Evolutionary conservation across 2,888 invertebrate genomes (phyloP), one percentile per base, ranked within the genome.

Genomic region (Agapostemon virescens): DNA sequence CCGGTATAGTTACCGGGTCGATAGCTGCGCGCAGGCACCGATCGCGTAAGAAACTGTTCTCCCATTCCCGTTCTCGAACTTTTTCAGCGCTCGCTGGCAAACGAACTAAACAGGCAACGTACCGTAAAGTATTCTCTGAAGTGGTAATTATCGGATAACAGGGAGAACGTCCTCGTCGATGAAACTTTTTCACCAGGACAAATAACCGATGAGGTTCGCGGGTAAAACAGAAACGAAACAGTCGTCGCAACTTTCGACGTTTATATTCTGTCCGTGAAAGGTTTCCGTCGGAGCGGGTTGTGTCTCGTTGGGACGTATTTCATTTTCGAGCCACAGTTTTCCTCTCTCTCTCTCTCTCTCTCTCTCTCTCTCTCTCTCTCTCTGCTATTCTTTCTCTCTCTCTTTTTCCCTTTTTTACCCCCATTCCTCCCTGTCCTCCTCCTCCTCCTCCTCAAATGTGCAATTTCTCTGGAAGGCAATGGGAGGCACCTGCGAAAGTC

Each of bases 401-500:
- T 23, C n/a, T n/a, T n/a, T n/a, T n/a, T n/a, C n/a, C n/a, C n/a
- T n/a, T n/a, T n/a, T n/a, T n/a, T n/a, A n/a, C n/a, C n/a, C n/a
- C n/a, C n/a, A n/a, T n/a, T n/a, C n/a, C n/a, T n/a, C n/a, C n/a
- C n/a, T n/a, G n/a, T n/a, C n/a, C n/a, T n/a, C n/a, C n/a, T n/a
- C n/a, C 36, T 23, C n/a, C 6, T 42, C 26, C 45, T 74, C 26
- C 69, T 74, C 55, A 73, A 70, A 66, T 70, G 69, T 78, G 69
- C 73, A 74, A 70, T 69, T 49, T 74, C 58, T 67, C 26, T 78
- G 63, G 67, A 42, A 26, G 20, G 42, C 61, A 26, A n/a, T 69
- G 69, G 40, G 20, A 68, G 11, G 40, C n/a, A 20, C 36, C 67
- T 30, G 67, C 15, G 55, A n/a, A 26, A 69, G 66, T 66, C 74